Percentiles rank a stretch among this genome's conserved stretches.
Conservation (phyloP, 2,797 vertebrate genomes). For the Ctenochaetus hawaiiensis region DNA sequence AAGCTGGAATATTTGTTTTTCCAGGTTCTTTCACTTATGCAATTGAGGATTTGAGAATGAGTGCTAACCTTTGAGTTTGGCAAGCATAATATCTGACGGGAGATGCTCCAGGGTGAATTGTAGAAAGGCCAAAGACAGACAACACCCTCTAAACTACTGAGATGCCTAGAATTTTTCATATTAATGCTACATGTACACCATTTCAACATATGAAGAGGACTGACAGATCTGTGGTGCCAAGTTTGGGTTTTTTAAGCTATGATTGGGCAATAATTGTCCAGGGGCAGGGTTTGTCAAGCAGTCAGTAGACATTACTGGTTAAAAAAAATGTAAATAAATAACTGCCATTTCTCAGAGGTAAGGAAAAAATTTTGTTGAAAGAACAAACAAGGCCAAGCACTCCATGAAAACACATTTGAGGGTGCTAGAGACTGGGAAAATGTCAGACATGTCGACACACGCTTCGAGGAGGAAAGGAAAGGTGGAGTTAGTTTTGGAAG, state of each 20-base stretch:
- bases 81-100: background rate
- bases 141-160: background rate
- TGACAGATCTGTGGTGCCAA: background rate
- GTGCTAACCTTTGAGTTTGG: background rate
- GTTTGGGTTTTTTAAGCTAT: background rate
- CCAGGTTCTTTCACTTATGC: background rate
- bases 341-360: conserved; percentile 8
- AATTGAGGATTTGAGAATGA: background rate
- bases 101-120: background rate
- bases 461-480: conserved; percentile 34
- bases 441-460: conserved; percentile 47
- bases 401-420: conserved; percentile 16
- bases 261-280: background rate
- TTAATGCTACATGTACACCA: background rate
- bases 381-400: conserved; percentile 30
- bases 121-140: background rate
- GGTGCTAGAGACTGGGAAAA: conserved; percentile 21
- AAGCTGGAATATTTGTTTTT: background rate
- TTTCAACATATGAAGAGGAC: background rate
- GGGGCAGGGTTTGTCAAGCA: background rate
- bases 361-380: conserved; percentile 23
- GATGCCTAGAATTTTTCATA: background rate
- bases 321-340: background rate
- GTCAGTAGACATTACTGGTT: background rate
- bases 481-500: conserved; percentile 24